Evolutionary conservation across 1,140 invertebrate genomes (phyloP).

Genomic region (Yoshiicerus persimilis): DNA sequence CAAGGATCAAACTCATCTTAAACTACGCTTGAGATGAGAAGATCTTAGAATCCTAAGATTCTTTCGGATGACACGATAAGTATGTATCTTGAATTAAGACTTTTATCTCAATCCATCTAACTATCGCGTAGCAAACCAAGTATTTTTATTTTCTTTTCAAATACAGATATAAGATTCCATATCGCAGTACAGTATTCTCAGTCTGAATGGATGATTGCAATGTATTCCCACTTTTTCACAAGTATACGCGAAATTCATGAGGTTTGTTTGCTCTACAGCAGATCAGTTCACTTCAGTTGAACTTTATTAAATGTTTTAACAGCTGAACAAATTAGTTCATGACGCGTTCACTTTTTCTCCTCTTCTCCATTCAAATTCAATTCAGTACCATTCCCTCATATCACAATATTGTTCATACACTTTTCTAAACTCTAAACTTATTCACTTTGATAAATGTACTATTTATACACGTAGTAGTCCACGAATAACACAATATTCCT

Average conservation of each 20-base stretch:
- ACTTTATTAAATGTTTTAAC: conserved; percentile 23
- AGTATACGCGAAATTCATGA: neutral
- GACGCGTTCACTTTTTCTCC: neutral
- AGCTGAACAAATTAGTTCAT: conserved; percentile 22
- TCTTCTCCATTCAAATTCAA: neutral
- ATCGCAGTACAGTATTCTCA: neutral
- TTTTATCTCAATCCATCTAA: neutral
- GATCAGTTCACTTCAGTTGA: neutral
- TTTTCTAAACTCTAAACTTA: neutral
- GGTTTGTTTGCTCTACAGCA: neutral
- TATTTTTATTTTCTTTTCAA: too few relatives aligned
- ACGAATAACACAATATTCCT: neutral
- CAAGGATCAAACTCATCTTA: neutral
- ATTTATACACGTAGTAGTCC: neutral
- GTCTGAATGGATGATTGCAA: neutral
- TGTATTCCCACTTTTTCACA: neutral
- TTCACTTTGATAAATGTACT: neutral
- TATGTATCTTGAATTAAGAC: neutral
- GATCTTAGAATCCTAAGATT: neutral
- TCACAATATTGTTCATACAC: neutral
- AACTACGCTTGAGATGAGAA: neutral
- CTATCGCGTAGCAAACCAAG: neutral
- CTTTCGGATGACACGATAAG: conserved; percentile 2
- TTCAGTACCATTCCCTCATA: neutral
- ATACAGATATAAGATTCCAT: neutral